Conservation (phyloP, 2,888 invertebrate species). For the Drosophila mayaguana region DNA sequence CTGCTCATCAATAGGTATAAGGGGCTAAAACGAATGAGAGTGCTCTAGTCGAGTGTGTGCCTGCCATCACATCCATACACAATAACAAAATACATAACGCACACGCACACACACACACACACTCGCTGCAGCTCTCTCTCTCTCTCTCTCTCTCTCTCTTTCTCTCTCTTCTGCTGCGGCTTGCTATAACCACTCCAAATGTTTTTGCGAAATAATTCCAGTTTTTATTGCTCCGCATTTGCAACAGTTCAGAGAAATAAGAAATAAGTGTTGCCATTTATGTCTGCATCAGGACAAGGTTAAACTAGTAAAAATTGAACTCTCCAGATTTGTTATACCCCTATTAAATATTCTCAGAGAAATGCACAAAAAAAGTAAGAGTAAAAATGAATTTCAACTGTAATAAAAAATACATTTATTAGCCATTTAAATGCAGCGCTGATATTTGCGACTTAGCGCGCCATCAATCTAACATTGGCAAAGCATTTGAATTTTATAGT, state of each 20-base stretch:
- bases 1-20: not conserved
- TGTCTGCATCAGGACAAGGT: not conserved
- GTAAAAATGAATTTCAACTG: conserved; percentile 28
- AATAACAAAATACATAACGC: conserved; percentile 3
- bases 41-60: conserved; percentile 9
- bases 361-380: not conserved
- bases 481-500: conserved; percentile 39
- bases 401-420: conserved; percentile 23
- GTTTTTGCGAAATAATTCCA: conserved; percentile 8
- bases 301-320: not conserved
- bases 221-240: conserved; percentile 9
- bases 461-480: conserved; percentile 21
- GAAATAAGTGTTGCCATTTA: not conserved
- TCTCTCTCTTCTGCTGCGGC: not conserved
- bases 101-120: not conserved
- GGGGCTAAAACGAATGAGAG: not conserved
- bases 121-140: not conserved
- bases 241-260: not conserved
- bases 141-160: too few relatives aligned
- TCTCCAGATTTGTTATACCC: not conserved
- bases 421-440: conserved; percentile 6
- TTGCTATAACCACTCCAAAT: conserved; percentile 3
- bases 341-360: not conserved
- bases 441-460: conserved; percentile 20
- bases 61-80: conserved; percentile 1